Conservation (phyloP, 1,140 invertebrate genomes). For the Sitobion miscanthi region DNA sequence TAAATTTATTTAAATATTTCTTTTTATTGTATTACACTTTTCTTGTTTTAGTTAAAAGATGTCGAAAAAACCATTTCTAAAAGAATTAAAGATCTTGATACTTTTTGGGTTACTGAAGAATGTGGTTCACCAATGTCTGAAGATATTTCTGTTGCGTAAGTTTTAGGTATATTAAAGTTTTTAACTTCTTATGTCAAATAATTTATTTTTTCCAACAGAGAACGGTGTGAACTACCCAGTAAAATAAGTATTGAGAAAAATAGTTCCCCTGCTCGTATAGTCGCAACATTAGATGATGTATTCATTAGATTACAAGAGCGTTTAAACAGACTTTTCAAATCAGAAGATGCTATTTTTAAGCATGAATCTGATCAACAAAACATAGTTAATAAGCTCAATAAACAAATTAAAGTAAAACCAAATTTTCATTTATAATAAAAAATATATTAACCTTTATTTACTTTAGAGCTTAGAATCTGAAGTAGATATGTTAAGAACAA, state of each 20-base stretch:
- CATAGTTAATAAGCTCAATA: slow-evolving; percentile 5
- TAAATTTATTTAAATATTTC: background rate
- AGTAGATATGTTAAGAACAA: slow-evolving; percentile 30
- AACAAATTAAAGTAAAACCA: slow-evolving; percentile 39
- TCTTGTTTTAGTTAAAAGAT: slow-evolving; percentile 40
- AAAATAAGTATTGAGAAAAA: slow-evolving; percentile 47
- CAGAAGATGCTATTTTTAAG: slow-evolving; percentile 53
- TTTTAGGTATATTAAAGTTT: background rate
- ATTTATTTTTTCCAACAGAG: slow-evolving; percentile 3
- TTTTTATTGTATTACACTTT: background rate
- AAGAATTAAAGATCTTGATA: slow-evolving; percentile 49
- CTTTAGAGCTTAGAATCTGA: slow-evolving; percentile 37
- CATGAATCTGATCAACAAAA: slow-evolving; percentile 47
- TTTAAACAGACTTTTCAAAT: slow-evolving; percentile 53
- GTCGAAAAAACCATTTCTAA: slow-evolving; percentile 47
- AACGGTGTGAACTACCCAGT: slow-evolving; percentile 44
- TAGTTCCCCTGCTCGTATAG: slow-evolving; percentile 50
- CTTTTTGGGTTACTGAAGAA: slow-evolving; percentile 44
- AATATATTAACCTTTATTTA: background rate
- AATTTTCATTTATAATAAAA: background rate
- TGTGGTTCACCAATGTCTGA: slow-evolving; percentile 46
- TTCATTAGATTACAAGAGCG: slow-evolving; percentile 51
- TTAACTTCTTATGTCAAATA: background rate
- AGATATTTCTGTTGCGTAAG: slow-evolving; percentile 55
- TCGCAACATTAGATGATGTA: slow-evolving; percentile 50